Evolutionary conservation across 2,113 vertebrate genomes (phyloP), one percentile per base, ranked within the genome.

Genomic region (Hirundichthys speculiger): DNA sequence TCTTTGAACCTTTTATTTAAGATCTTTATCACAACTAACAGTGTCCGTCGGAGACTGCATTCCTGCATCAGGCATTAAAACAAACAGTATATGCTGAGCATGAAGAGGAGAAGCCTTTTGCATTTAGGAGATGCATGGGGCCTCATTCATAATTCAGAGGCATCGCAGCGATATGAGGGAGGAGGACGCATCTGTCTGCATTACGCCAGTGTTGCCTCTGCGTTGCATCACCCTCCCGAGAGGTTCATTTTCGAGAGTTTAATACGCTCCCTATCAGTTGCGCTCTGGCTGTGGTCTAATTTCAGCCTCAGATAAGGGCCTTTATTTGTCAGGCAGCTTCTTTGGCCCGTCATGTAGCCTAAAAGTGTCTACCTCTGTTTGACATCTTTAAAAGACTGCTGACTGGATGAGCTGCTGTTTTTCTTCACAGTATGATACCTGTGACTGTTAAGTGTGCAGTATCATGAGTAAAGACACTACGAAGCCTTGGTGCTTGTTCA

Each of bases 61-160:
- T 19, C 30, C 22, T 69, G 58, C 9, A 15, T 0, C 7, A 62
- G 59, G 50, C 73, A 24, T 83, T 80, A 79, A 83, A 83, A 82
- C 74, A 85, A 82, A 85, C 76, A 75, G 34, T 52, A 73, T 50
- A 79, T 66, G 63, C 71, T 61, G 76, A 64, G 55, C 39, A 30
- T 22, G 71, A 69, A 69, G 76, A 53, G 60, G 65, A 42, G 62
- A 54, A 81, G 58, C 43, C 46, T 76, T 79, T 71, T 69, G 75
- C 70, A 50, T 41, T 61, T 59, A 80, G 73, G 69, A 77, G 71
- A 77, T 83, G 70, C 85, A 83, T 24, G 49, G 63, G 80, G 86
- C 80, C 85, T 91, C 90, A 89, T 90, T 90, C 83, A 89, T 90
- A 88, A 91, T 91, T 91, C 86, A 89, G 82, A 85, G 80, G 81